phyloP scores from a whole-genome alignment of 2,888 invertebrate genomes.

The Catonia carolina region DNA sequence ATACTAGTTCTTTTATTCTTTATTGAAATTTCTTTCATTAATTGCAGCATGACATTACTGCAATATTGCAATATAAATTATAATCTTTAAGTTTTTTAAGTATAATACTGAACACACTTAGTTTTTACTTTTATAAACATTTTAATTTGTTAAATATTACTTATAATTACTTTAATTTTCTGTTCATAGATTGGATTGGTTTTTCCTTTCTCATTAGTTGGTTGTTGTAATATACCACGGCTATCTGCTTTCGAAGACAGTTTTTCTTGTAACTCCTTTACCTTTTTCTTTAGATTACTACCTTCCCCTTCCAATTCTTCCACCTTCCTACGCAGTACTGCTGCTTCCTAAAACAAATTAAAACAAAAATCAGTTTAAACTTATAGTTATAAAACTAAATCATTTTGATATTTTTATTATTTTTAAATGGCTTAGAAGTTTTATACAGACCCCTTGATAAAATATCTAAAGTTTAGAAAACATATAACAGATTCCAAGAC shows the following conservation, averaged over 20 bases:
- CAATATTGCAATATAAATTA: background rate
- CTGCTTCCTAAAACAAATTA: conserved; percentile 56
- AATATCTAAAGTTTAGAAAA: too few relatives aligned
- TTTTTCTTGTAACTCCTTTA: conserved; percentile 70
- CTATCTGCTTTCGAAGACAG: conserved; percentile 43
- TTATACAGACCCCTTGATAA: too few relatives aligned
- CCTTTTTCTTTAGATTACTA: conserved; percentile 63
- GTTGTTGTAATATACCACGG: conserved; percentile 21
- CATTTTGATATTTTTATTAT: too few relatives aligned
- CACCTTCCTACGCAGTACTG: conserved; percentile 72
- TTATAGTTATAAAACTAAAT: too few relatives aligned
- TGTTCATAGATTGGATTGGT: conserved; percentile 54
- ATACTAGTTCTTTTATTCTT: too few relatives aligned
- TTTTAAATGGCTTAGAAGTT: too few relatives aligned
- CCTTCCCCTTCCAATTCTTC: conserved; percentile 78
- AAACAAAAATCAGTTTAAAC: conserved; percentile 1
- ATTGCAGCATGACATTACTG: background rate
- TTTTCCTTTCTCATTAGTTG: background rate
- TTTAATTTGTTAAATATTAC: too few relatives aligned
- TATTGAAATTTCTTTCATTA: too few relatives aligned
- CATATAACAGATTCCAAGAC: too few relatives aligned
- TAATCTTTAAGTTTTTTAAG: background rate
- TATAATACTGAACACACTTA: too few relatives aligned
- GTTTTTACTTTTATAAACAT: too few relatives aligned
- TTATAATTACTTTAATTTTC: conserved; percentile 52